These are phyloP conservation scores for Dioctria linearis DNA, from an alignment of 2,888 invertebrate genomes.

Conservation along the genomic window DNA sequence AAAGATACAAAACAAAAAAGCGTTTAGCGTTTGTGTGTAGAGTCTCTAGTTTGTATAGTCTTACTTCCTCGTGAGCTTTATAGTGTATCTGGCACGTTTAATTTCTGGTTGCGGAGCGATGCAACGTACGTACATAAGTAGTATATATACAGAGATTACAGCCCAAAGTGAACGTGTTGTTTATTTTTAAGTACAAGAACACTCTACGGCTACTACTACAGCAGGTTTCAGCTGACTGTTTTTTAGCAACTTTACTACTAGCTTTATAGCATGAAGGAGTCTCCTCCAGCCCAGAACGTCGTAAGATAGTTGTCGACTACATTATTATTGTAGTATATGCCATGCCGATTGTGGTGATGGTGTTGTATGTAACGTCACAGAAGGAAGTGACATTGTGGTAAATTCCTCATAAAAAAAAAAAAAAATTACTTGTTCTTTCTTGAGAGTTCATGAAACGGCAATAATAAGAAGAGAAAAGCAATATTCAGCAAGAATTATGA, in stretches of 20 bases:
- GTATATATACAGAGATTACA: neutral
- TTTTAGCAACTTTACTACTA: too few species aligned
- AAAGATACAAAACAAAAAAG: slow-evolving; percentile 32
- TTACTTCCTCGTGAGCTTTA: too few species aligned
- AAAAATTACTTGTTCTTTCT: slow-evolving; percentile 42
- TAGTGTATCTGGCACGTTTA: too few species aligned
- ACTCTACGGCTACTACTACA: neutral
- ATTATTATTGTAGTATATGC: neutral
- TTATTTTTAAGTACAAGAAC: slow-evolving; percentile 7
- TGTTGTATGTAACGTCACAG: slow-evolving; percentile 8
- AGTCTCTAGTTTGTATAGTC: too few species aligned
- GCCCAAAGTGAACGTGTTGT: neutral
- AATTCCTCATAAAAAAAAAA: slow-evolving; percentile 45
- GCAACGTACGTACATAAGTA: too few species aligned
- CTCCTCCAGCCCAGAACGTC: neutral
- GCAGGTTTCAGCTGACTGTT: too few species aligned
- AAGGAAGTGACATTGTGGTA: slow-evolving; percentile 47
- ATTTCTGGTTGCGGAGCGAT: too few species aligned
- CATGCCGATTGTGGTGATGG: neutral
- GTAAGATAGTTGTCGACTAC: neutral
- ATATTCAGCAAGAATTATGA: slow-evolving; percentile 29
- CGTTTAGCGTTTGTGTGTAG: neutral
- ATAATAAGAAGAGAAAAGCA: slow-evolving; percentile 4
- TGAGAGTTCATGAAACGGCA: slow-evolving; percentile 15
- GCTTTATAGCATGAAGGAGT: neutral